These are phyloP conservation scores for Zaprionus lineosus DNA, from an alignment of 2,888 invertebrate genomes.

Conservation along the genomic window DNA sequence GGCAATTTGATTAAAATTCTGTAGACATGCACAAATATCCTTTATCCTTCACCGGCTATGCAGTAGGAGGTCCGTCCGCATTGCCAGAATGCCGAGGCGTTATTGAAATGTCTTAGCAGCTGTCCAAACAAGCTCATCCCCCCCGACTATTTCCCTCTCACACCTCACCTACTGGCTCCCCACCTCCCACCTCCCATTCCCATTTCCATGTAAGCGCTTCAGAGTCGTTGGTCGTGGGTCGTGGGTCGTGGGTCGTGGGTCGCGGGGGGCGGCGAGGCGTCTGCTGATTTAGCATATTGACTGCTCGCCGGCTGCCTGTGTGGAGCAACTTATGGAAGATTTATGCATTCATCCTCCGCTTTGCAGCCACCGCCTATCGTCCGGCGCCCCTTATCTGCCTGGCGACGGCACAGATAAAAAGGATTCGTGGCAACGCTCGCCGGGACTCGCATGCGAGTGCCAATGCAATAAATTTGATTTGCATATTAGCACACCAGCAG, in stretches of 20 bases:
- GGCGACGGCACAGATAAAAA: slow-evolving; percentile 73
- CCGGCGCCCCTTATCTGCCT: slow-evolving; percentile 31
- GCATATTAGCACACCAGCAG: slow-evolving; percentile 74
- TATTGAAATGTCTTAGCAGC: slow-evolving; percentile 76
- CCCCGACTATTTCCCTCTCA: too few species aligned
- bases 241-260: too few species aligned
- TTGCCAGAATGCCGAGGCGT: slow-evolving; percentile 52
- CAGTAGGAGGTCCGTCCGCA: slow-evolving; percentile 41
- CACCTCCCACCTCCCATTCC: too few species aligned
- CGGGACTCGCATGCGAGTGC: slow-evolving; percentile 25
- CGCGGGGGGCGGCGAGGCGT: slow-evolving; percentile 47
- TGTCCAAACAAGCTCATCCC: slow-evolving; percentile 61
- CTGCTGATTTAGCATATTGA: slow-evolving; percentile 79
- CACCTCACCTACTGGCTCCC: too few species aligned
- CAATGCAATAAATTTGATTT: slow-evolving; percentile 78
- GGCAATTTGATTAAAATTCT: slow-evolving; percentile 66
- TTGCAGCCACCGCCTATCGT: neutral
- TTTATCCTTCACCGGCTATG: neutral
- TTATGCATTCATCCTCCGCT: slow-evolving; percentile 66
- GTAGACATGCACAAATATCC: slow-evolving; percentile 45
- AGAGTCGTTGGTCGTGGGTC: too few species aligned
- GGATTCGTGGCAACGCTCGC: slow-evolving; percentile 60
- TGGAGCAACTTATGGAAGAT: slow-evolving; percentile 80
- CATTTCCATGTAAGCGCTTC: too few species aligned
- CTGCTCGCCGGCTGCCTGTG: slow-evolving; percentile 48